Base-by-base conservation (phyloP, 2,113 vertebrate genomes). In the Labeo catla region DNA sequence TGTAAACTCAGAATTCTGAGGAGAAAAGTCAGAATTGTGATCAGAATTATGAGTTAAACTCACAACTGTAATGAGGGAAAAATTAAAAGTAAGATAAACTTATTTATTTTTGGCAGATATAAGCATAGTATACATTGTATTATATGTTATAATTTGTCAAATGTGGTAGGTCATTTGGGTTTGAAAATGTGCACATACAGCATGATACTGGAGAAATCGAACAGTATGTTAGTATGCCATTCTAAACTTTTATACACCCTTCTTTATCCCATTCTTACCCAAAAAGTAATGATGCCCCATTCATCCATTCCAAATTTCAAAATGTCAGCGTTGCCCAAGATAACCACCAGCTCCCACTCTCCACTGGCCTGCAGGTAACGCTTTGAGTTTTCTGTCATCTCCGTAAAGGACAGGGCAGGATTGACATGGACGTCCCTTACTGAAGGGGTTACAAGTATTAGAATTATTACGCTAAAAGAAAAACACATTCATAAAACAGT, bases 201-300 rank as follows among this genome's bases (percentile, higher is more conserved):
- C 54, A 8, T 19, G 15, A 57, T 57, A 19, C 28, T 57, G 19
- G 52, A 57, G 50, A 52, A 52, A 52, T 13, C 15, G 50, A 52
- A 13, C 3, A 19, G 21, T 61, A n/a, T 59, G 2, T 59, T 21
- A 59, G 57, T 21, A 63, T 63, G 15, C 1, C 15, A 4, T 43
- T 21, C 8, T 72, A 43, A 70, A 43, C 36, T 21, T 4, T 68
- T 36, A 19, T 72, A 21, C 4, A 1, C 36, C 4, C 19, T 73
- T 15, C 8, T 72, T 72, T 72, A 8, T 45, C n/a, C 8, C 78
- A 45, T 74, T 50, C 89, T 94, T 81, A 95, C 95, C 95, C 95
- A 95, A 85, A 95, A 94, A 1, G 95, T 96, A 87, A 96, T 96
- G 84, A 96, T 95, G 92, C 95, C 95, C 95, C 95, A 96, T 90